Evolutionary conservation across 2,113 vertebrate genomes (phyloP).

Genomic region (Periophthalmodon schlosseri): DNA sequence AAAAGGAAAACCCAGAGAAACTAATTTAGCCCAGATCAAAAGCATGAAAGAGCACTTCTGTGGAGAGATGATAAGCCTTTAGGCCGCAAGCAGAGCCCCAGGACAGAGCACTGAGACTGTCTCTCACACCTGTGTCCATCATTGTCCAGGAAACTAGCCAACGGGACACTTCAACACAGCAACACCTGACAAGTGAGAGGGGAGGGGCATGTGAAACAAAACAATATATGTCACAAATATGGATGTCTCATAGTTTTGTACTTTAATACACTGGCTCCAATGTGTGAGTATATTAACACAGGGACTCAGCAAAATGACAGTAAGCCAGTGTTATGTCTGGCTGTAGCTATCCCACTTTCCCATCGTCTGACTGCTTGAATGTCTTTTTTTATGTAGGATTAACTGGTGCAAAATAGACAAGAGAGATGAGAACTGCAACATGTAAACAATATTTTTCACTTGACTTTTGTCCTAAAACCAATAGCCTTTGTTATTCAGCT

Average conservation of each 20-base stretch:
- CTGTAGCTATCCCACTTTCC: not conserved
- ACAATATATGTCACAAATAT: not conserved
- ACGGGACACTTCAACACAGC: slow-evolving; percentile 40
- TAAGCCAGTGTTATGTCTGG: too few species aligned
- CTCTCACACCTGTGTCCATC: slow-evolving; percentile 69
- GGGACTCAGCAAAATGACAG: not conserved
- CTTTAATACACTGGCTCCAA: not conserved
- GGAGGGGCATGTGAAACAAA: not conserved
- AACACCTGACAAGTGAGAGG: slow-evolving; percentile 47
- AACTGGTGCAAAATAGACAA: too few species aligned
- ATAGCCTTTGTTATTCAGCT: too few species aligned
- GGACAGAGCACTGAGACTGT: slow-evolving; percentile 46
- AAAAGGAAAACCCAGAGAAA: slow-evolving; percentile 62
- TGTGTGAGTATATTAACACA: not conserved
- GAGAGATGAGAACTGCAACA: too few species aligned
- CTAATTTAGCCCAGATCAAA: slow-evolving; percentile 72
- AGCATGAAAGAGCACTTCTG: slow-evolving; percentile 76
- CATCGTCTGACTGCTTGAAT: not conserved
- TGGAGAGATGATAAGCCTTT: slow-evolving; percentile 71
- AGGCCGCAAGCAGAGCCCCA: slow-evolving; percentile 56
- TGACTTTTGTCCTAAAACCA: not conserved
- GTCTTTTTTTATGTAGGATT: not conserved
- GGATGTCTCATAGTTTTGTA: not conserved
- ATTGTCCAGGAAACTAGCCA: slow-evolving; percentile 50
- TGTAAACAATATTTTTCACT: too few species aligned